phyloP scores from a whole-genome alignment of 2,888 invertebrate genomes.

The Gonocerus acuteangulatus region DNA sequence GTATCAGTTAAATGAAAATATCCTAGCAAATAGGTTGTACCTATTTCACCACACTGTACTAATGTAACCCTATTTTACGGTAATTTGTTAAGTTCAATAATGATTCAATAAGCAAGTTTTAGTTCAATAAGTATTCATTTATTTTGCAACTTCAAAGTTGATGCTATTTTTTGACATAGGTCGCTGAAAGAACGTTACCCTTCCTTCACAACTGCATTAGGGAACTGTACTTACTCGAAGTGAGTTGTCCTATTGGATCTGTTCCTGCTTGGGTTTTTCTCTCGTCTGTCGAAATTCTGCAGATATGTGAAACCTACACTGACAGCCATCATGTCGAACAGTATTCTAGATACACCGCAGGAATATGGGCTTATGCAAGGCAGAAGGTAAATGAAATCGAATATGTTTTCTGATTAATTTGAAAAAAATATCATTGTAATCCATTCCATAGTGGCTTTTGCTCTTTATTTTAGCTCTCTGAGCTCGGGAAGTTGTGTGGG shows the following conservation, averaged over 20 bases:
- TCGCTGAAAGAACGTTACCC: constrained; percentile 79
- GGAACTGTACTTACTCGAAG: constrained; percentile 73
- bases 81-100: too few relatives aligned
- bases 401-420: neutral
- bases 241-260: constrained; percentile 71
- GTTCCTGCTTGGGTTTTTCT: constrained; percentile 88
- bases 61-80: too few relatives aligned
- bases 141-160: too few relatives aligned
- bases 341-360: constrained; percentile 78
- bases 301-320: constrained; percentile 64
- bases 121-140: too few relatives aligned
- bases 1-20: too few relatives aligned
- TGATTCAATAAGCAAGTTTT: too few relatives aligned
- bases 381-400: constrained; percentile 57
- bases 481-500: constrained; percentile 82
- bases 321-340: constrained; percentile 53
- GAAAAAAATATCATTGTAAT: too few relatives aligned
- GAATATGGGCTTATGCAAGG: constrained; percentile 78
- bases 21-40: too few relatives aligned
- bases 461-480: constrained; percentile 55
- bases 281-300: constrained; percentile 79
- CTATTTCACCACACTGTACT: too few relatives aligned
- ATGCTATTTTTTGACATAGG: constrained; percentile 47
- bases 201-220: constrained; percentile 84
- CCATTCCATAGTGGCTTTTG: constrained; percentile 35